phyloP scores from a whole-genome alignment of 1,140 invertebrate genomes.

The Agrypnia vestita region DNA sequence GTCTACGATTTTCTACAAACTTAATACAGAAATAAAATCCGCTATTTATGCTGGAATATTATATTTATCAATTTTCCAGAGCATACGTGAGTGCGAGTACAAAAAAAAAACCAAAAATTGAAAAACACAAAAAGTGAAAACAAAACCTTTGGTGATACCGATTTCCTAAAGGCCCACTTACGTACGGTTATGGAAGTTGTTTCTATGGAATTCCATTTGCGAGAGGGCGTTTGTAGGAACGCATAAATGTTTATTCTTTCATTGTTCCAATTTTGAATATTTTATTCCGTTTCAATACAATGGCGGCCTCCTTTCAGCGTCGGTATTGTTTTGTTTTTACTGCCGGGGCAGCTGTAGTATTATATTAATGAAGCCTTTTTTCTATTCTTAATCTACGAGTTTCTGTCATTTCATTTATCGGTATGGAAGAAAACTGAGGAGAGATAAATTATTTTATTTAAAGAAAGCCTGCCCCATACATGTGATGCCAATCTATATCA shows the following conservation, averaged over 20 bases:
- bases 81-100: too few relatives aligned
- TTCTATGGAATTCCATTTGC: slow-evolving; percentile 16
- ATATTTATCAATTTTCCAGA: too few relatives aligned
- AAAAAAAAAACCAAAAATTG: too few relatives aligned
- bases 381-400: neutral
- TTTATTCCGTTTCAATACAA: slow-evolving; percentile 31
- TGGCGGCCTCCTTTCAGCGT: slow-evolving; percentile 7
- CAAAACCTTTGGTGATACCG: slow-evolving; percentile 5
- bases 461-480: too few relatives aligned
- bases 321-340: neutral
- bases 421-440: too few relatives aligned
- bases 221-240: slow-evolving; percentile 6
- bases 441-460: too few relatives aligned
- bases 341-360: neutral
- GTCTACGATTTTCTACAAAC: too few relatives aligned
- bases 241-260: slow-evolving; percentile 31
- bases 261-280: slow-evolving; percentile 27
- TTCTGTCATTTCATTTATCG: too few relatives aligned
- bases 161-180: neutral
- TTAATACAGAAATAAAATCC: too few relatives aligned
- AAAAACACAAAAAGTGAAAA: too few relatives aligned
- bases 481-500: too few relatives aligned
- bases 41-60: too few relatives aligned
- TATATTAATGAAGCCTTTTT: slow-evolving; percentile 9
- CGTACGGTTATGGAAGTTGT: neutral